These are phyloP conservation scores for Mormyrus hasselquistii DNA, from an alignment of 2,797 vertebrate species.

Conservation along the genomic window DNA sequence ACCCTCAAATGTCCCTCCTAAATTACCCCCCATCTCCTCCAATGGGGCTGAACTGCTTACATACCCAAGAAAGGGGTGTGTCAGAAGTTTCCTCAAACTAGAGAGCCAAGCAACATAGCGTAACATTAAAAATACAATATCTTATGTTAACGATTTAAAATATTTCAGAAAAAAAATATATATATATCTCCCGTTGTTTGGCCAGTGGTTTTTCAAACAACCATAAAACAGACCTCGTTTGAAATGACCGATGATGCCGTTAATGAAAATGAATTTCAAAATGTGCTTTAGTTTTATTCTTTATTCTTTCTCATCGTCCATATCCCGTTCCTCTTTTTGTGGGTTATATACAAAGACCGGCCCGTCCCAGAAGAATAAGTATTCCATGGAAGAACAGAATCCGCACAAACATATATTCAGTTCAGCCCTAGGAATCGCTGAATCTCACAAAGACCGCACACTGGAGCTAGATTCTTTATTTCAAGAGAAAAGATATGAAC, in stretches of 20 bases:
- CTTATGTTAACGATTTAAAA: background rate
- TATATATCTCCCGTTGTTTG: background rate
- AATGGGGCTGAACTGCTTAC: conserved; percentile 27
- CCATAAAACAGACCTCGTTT: background rate
- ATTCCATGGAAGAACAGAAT: background rate
- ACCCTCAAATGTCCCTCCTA: conserved; percentile 33
- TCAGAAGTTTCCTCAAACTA: background rate
- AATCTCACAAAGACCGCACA: background rate
- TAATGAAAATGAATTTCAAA: background rate
- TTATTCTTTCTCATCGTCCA: background rate
- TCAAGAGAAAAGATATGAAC: background rate
- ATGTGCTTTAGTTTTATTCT: background rate
- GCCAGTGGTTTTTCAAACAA: background rate
- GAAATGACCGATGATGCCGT: background rate
- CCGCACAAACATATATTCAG: background rate
- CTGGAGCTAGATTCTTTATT: background rate
- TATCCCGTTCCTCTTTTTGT: background rate
- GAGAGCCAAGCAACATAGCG: background rate
- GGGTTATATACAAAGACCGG: background rate
- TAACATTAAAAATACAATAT: background rate
- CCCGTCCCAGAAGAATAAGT: background rate
- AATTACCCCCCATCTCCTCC: conserved; percentile 18
- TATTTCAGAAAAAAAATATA: background rate
- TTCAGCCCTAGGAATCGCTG: background rate
- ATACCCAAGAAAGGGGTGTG: conserved; percentile 16